These are phyloP conservation scores for Anagyrus pseudococci DNA, from an alignment of 2,888 invertebrate genomes.

Conservation along the genomic window DNA sequence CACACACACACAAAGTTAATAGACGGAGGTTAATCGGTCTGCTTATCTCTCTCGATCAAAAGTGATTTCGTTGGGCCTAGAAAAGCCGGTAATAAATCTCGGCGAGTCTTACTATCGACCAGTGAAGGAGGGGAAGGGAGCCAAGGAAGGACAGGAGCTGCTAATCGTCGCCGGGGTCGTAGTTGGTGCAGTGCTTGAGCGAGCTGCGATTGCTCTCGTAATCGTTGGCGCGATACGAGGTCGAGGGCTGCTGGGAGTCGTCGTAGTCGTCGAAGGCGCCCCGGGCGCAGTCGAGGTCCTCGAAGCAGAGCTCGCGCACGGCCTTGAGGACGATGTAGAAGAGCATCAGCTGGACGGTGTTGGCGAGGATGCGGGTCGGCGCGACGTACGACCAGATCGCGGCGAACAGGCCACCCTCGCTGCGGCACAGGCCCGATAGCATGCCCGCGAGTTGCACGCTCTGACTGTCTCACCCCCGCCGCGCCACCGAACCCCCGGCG, in stretches of 20 bases:
- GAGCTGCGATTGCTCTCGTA: conserved; percentile 12
- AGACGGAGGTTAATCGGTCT: too few species aligned
- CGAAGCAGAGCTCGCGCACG: conserved; percentile 45
- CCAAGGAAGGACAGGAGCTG: too few species aligned
- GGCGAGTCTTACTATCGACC: too few species aligned
- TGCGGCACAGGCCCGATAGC: conserved; percentile 10
- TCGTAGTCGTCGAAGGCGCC: conserved; percentile 4
- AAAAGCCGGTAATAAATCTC: too few species aligned
- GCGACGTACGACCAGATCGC: conserved; percentile 40
- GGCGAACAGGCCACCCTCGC: background rate
- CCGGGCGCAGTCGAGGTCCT: conserved; percentile 39
- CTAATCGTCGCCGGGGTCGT: conserved; percentile 2
- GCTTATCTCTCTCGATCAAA: too few species aligned
- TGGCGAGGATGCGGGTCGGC: conserved; percentile 42
- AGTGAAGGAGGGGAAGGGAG: too few species aligned
- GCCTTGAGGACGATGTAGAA: conserved; percentile 45
- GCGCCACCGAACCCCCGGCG: too few species aligned
- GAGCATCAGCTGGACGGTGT: conserved; percentile 41
- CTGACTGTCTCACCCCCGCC: conserved; percentile 3
- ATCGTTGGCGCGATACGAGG: background rate
- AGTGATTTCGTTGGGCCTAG: too few species aligned
- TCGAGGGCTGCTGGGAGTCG: background rate
- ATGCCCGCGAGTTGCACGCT: conserved; percentile 4
- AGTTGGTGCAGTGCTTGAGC: conserved; percentile 21
- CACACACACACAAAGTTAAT: too few species aligned